These are phyloP conservation scores for Eospalax fontanierii DNA, from an alignment of 2,797 vertebrate genomes.

Conservation along the genomic window DNA sequence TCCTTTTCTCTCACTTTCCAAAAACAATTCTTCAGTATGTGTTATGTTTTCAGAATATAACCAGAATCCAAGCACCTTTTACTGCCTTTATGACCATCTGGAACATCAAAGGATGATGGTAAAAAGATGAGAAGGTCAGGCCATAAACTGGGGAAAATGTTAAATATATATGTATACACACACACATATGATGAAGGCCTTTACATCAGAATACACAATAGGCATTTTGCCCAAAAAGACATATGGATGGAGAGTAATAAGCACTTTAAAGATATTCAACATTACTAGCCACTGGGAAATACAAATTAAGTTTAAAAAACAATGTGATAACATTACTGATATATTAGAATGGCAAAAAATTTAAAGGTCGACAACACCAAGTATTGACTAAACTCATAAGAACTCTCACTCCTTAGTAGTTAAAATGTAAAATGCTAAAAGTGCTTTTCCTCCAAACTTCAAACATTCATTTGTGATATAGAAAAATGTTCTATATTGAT, in stretches of 20 bases:
- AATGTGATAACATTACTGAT: not conserved
- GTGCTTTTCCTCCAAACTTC: not conserved
- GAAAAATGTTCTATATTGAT: not conserved
- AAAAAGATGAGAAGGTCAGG: constrained; percentile 17
- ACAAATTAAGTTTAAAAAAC: constrained; percentile 43
- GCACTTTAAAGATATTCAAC: not conserved
- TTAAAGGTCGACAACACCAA: no score
- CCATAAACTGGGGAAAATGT: not conserved
- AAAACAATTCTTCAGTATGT: not conserved
- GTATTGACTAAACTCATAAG: no score
- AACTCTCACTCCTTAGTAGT: no score
- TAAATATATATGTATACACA: not conserved
- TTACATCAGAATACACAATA: not conserved
- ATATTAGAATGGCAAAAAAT: not conserved
- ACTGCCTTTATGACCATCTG: not conserved
- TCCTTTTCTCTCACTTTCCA: not conserved
- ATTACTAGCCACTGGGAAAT: constrained; percentile 7
- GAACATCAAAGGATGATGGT: not conserved
- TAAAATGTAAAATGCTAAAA: not conserved
- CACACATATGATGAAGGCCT: not conserved
- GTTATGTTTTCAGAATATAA: not conserved
- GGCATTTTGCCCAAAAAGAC: not conserved
- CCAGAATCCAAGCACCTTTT: not conserved
- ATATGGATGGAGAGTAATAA: not conserved
- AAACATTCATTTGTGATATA: not conserved